Percentiles rank a stretch among this genome's conserved stretches.
Conservation (phyloP, 2,888 invertebrate species). For the Endotricha flammealis region DNA sequence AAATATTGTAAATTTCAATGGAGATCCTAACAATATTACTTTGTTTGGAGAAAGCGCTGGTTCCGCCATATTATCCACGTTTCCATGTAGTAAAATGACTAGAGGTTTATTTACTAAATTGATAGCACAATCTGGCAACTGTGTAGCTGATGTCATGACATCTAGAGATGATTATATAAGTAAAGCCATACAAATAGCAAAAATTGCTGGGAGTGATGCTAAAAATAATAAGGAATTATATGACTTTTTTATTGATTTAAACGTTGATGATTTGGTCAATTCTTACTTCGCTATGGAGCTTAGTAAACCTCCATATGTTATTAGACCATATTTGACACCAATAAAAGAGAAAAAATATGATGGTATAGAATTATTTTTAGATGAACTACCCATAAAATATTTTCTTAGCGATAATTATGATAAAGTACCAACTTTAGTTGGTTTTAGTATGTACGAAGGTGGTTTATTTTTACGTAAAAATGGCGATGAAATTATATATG, state of each 20-base stretch:
- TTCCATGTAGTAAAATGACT: conserved; percentile 48
- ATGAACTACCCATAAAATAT: conserved; percentile 38
- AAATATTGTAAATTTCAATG: conserved; percentile 55
- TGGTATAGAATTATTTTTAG: conserved; percentile 42
- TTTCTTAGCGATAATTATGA: conserved; percentile 35
- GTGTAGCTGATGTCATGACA: conserved; percentile 47
- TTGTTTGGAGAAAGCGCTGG: conserved; percentile 65
- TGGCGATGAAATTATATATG: conserved; percentile 38
- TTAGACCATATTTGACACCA: conserved; percentile 44
- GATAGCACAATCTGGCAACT: conserved; percentile 51
- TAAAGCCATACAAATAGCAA: conserved; percentile 41
- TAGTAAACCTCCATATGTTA: conserved; percentile 27
- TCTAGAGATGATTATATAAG: conserved; percentile 44
- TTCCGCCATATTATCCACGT: conserved; percentile 36
- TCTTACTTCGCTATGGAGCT: conserved; percentile 41
- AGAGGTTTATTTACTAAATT: conserved; percentile 48
- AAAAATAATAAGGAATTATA: conserved; percentile 32
- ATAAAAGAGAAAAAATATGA: conserved; percentile 52
- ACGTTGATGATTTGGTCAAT: conserved; percentile 45
- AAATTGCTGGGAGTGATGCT: conserved; percentile 40
- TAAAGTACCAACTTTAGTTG: conserved; percentile 45
- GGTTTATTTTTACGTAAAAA: conserved; percentile 44
- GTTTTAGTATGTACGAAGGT: conserved; percentile 48
- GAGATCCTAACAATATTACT: conserved; percentile 49
- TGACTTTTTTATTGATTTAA: conserved; percentile 36